phyloP scores from a whole-genome alignment of 2,113 vertebrate genomes.

The Odontesthes bonariensis region DNA sequence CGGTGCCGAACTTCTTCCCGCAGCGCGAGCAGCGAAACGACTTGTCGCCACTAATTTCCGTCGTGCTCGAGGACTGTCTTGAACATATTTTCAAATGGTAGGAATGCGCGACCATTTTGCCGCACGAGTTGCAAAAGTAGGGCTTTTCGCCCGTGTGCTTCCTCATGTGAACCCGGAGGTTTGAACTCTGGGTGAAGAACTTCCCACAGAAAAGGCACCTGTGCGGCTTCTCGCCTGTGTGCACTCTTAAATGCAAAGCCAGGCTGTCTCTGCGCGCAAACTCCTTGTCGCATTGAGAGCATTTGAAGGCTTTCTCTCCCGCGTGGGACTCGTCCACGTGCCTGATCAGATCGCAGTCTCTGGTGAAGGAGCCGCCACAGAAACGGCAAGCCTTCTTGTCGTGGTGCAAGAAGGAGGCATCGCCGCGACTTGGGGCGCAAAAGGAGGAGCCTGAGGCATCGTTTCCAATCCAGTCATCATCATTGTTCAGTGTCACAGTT shows the following conservation, averaged over 20 bases:
- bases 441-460: background rate
- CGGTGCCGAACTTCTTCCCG: background rate
- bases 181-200: slow-evolving; percentile 25
- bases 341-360: slow-evolving; percentile 23
- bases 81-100: slow-evolving; percentile 21
- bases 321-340: slow-evolving; percentile 17
- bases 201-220: slow-evolving; percentile 18
- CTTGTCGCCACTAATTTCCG: background rate
- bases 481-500: background rate
- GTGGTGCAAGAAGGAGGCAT: background rate
- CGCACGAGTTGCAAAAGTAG: slow-evolving; percentile 7
- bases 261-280: slow-evolving; percentile 19
- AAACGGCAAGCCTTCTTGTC: slow-evolving; percentile 13
- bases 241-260: slow-evolving; percentile 17
- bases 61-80: background rate
- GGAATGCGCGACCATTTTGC: slow-evolving; percentile 22
- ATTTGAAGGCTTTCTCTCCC: slow-evolving; percentile 23
- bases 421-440: background rate
- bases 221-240: slow-evolving; percentile 22
- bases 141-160: slow-evolving; percentile 31
- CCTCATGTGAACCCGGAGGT: slow-evolving; percentile 32
- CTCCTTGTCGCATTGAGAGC: slow-evolving; percentile 17
- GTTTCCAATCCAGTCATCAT: background rate
- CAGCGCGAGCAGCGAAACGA: background rate
- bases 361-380: slow-evolving; percentile 3